Evolutionary conservation across 35 echinoderm and acorn worm genomes (phyloP).

Genomic region (Acanthaster planci): DNA sequence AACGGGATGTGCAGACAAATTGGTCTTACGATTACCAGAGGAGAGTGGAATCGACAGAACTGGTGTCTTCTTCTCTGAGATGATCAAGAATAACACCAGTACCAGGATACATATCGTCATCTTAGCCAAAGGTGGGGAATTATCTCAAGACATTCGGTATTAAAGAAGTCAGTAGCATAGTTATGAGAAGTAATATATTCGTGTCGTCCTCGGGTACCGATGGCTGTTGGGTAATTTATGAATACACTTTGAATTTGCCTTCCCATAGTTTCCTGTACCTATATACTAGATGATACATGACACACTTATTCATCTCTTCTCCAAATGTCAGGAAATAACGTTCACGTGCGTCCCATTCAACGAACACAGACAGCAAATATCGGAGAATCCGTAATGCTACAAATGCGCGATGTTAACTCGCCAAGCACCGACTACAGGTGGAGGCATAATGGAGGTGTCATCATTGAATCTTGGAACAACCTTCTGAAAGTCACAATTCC

Average conservation of each 20-base stretch:
- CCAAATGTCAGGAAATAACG: not conserved
- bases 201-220: too few relatives aligned
- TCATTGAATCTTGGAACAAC: not conserved
- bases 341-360: not conserved
- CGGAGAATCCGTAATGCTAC: not conserved
- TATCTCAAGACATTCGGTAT: too few relatives aligned
- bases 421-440: not conserved
- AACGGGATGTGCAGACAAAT: not conserved
- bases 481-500: not conserved
- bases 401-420: not conserved
- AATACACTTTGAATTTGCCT: too few relatives aligned
- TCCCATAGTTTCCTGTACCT: too few relatives aligned
- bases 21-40: not conserved
- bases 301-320: not conserved
- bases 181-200: too few relatives aligned
- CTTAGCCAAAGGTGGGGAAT: not conserved
- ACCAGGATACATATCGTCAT: not conserved
- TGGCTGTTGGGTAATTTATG: too few relatives aligned
- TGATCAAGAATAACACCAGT: not conserved
- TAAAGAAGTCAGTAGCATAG: too few relatives aligned
- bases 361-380: slow-evolving; percentile 7
- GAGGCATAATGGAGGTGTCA: not conserved
- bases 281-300: too few relatives aligned
- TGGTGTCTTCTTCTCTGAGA: slow-evolving; percentile 2
- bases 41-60: not conserved